phyloP scores from a whole-genome alignment of 2,797 vertebrate species.

The Alectoris magna region DNA sequence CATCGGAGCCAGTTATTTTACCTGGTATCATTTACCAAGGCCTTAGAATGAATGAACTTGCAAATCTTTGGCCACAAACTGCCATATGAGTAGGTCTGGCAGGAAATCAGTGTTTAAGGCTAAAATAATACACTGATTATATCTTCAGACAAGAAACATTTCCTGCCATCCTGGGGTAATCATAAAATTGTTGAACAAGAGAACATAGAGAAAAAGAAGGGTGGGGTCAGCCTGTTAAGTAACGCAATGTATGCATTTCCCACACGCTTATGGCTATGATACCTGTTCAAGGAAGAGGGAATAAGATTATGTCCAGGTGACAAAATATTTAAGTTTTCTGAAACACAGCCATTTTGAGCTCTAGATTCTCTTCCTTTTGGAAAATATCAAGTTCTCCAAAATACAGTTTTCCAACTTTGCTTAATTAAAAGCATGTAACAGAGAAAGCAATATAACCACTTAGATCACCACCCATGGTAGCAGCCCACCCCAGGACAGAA shows the following conservation, averaged over 20 bases:
- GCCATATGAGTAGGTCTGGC: constrained; percentile 18
- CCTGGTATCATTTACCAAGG: not conserved
- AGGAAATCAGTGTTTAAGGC: constrained; percentile 66
- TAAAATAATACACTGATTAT: constrained; percentile 66
- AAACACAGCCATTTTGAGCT: not conserved
- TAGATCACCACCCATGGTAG: not conserved
- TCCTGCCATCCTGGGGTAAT: constrained; percentile 51
- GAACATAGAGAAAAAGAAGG: constrained; percentile 12
- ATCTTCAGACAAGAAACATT: constrained; percentile 65
- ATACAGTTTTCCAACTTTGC: not conserved
- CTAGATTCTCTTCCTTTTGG: not conserved
- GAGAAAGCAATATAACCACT: not conserved
- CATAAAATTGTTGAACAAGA: constrained; percentile 44
- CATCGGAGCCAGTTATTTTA: not conserved
- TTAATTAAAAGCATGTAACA: constrained; percentile 8
- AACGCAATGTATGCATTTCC: not conserved
- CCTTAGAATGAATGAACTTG: not conserved
- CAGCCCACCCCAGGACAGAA: not conserved
- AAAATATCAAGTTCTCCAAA: not conserved
- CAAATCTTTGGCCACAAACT: constrained; percentile 14
- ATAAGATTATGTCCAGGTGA: not conserved
- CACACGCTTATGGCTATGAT: accelerated
- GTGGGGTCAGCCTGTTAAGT: constrained; percentile 31
- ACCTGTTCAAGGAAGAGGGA: not conserved
- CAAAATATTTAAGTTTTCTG: not conserved